Conservation (phyloP, 1,140 invertebrate genomes). For the Brachionus rotundiformis region DNA sequence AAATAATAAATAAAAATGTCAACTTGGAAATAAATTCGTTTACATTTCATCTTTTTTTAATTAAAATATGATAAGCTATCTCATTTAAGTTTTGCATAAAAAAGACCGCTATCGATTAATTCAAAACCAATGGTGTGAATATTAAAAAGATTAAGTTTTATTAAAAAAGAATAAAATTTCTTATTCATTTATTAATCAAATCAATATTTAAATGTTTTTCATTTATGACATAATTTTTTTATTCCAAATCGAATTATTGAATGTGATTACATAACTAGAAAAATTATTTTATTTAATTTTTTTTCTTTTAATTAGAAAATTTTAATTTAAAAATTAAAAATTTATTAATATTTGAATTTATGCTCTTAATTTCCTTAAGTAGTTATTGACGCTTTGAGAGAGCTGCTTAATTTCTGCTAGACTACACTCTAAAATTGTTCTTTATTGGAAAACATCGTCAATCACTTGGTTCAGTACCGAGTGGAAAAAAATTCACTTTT, state of each 20-base stretch:
- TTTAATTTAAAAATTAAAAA: not conserved
- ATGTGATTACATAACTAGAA: not conserved
- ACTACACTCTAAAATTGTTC: not conserved
- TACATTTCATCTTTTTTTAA: not conserved
- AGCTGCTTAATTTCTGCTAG: not conserved
- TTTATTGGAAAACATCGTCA: constrained; percentile 1
- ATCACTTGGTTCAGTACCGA: not conserved
- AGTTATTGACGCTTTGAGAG: not conserved
- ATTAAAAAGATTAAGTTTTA: not conserved
- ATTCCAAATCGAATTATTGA: not conserved
- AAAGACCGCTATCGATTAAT: not conserved
- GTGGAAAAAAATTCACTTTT: not conserved
- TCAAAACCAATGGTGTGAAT: not conserved
- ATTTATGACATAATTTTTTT: not conserved
- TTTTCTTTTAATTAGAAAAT: not conserved
- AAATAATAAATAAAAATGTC: not conserved
- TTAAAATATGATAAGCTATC: constrained; percentile 11
- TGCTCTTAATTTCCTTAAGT: constrained; percentile 3
- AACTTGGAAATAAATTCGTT: not conserved
- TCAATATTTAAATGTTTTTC: not conserved
- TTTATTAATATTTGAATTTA: constrained; percentile 23
- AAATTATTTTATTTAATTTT: not conserved
- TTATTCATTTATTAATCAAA: not conserved
- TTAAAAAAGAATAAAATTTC: not conserved
- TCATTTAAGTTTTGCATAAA: not conserved